phyloP scores from a whole-genome alignment of 2,113 vertebrate genomes.

The Cacatua alba region DNA sequence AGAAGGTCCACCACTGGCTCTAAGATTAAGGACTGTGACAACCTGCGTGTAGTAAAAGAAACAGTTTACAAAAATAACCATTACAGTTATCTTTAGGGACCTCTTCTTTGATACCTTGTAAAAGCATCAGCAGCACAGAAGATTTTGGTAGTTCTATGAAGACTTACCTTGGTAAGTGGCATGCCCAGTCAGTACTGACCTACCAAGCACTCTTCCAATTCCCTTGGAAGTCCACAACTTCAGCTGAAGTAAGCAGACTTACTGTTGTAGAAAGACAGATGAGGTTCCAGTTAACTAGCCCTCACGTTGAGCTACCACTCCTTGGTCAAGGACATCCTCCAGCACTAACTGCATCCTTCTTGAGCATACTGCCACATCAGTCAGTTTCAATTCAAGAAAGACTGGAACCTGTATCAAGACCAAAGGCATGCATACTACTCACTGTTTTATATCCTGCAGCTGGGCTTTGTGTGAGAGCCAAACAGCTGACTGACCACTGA shows the following conservation, averaged over 20 bases:
- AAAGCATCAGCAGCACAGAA: neutral
- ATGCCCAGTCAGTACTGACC: neutral
- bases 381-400: neutral
- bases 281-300: neutral
- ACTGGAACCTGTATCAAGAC: neutral
- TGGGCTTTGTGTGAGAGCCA: neutral
- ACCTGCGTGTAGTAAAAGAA: neutral
- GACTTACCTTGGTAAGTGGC: neutral
- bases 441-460: neutral
- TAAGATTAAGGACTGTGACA: neutral
- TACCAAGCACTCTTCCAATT: neutral
- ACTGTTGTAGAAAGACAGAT: neutral
- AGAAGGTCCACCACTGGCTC: neutral
- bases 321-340: neutral
- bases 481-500: neutral
- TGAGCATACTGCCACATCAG: accelerated
- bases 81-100: neutral
- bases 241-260: neutral
- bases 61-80: neutral
- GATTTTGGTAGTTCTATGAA: neutral
- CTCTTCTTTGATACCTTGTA: neutral
- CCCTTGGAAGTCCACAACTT: neutral
- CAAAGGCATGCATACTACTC: neutral
- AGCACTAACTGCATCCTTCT: neutral
- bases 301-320: accelerated